A percentile compares a stretch with the other conserved stretches of the same genome.
Evolutionary conservation across 2,888 invertebrate species (phyloP).

Genomic region (Eilema sororculum): DNA sequence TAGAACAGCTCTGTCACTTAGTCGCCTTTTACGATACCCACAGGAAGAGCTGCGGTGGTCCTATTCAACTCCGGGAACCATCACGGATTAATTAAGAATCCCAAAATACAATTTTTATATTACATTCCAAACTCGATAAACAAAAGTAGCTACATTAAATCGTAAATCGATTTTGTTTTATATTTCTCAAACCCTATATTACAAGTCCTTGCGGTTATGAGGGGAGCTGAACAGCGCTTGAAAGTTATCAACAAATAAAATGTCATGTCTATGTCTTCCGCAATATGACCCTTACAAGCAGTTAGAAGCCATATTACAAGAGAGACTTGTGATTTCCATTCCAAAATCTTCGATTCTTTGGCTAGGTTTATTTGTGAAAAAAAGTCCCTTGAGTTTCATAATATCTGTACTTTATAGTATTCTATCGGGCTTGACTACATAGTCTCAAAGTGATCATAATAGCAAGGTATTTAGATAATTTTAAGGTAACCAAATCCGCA

Average conservation of each 20-base stretch:
- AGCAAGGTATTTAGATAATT: too few relatives aligned
- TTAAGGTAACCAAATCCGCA: too few relatives aligned
- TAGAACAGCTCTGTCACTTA: too few relatives aligned
- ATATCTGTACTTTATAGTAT: too few relatives aligned
- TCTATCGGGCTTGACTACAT: too few relatives aligned
- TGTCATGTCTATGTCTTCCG: slow-evolving; percentile 7
- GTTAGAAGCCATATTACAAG: neutral
- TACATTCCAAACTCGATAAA: neutral
- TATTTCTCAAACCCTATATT: neutral
- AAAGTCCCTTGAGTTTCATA: neutral
- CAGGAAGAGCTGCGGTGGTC: too few relatives aligned
- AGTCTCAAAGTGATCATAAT: too few relatives aligned
- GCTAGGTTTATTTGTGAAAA: neutral
- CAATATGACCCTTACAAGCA: slow-evolving; percentile 11
- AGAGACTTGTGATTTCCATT: neutral
- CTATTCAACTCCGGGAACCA: too few relatives aligned
- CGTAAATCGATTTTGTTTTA: neutral
- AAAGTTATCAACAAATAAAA: slow-evolving; percentile 15
- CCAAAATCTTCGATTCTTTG: neutral
- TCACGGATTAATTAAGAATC: too few relatives aligned
- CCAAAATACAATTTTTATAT: too few relatives aligned
- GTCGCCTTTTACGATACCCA: too few relatives aligned
- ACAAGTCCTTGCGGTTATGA: neutral
- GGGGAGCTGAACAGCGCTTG: neutral
- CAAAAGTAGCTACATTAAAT: neutral